Conservation (phyloP, 2,888 invertebrate genomes). For the Frankliniella fusca region DNA sequence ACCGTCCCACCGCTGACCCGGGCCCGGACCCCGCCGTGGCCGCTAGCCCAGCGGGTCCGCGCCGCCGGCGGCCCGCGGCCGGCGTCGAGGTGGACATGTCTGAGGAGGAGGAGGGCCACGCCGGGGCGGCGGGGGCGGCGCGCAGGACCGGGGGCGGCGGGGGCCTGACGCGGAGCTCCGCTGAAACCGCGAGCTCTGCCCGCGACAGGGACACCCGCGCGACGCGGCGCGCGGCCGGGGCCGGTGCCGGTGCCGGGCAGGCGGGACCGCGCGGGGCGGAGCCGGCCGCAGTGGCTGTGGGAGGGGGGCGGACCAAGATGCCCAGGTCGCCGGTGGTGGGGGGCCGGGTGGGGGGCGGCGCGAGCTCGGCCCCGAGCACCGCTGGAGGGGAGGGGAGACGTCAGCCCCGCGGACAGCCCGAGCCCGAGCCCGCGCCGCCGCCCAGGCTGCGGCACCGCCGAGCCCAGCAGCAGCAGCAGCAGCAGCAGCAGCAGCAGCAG, state of each 20-base stretch:
- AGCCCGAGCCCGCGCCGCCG: not conserved
- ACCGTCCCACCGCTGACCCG: not conserved
- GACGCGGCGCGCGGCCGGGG: not conserved
- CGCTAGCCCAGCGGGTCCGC: not conserved
- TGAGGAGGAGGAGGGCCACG: not conserved
- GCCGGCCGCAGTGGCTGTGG: not conserved
- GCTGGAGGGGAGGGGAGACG: not conserved
- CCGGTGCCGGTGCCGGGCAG: not conserved
- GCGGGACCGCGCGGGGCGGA: conserved; percentile 14
- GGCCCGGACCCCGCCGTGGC: not conserved
- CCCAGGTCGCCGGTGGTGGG: conserved; percentile 3
- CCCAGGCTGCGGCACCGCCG: not conserved
- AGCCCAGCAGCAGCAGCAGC: not conserved
- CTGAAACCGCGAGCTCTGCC: not conserved
- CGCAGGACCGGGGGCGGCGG: not conserved
- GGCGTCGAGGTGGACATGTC: not conserved
- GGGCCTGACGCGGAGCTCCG: not conserved
- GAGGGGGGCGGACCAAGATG: conserved; percentile 3
- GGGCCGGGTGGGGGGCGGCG: conserved; percentile 19
- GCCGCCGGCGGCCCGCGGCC: not conserved
- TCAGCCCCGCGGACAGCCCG: not conserved
- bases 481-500: not conserved
- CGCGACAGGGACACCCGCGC: not conserved
- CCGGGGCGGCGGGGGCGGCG: not conserved
- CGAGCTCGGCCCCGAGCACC: not conserved